Evolutionary conservation across 2,888 invertebrate species (phyloP).

Genomic region (Listrodromus nycthemerus): DNA sequence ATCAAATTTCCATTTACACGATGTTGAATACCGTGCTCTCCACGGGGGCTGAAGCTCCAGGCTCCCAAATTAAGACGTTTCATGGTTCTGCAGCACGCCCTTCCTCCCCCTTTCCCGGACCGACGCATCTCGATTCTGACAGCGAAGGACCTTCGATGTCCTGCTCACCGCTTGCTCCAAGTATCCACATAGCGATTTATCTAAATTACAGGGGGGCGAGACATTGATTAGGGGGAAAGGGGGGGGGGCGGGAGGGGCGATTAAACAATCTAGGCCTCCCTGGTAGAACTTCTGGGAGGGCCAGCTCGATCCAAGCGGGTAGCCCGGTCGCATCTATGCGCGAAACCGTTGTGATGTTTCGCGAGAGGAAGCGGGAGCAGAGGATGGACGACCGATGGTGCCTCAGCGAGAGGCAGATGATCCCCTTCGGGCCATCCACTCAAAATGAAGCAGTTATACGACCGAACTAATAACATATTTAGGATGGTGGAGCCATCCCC

Average conservation of each 20-base stretch:
- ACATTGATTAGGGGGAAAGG: constrained; percentile 81
- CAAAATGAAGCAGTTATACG: constrained; percentile 85
- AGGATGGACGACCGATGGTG: constrained; percentile 43
- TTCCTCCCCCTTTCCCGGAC: constrained; percentile 35
- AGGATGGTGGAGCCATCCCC: constrained; percentile 79
- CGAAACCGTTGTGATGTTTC: constrained; percentile 70
- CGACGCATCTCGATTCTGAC: constrained; percentile 34
- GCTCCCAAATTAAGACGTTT: constrained; percentile 78
- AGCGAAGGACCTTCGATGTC: constrained; percentile 61
- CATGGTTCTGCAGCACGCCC: constrained; percentile 59
- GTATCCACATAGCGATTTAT: constrained; percentile 79
- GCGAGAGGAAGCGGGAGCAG: constrained; percentile 69
- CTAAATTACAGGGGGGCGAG: constrained; percentile 81
- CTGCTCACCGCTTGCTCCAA: constrained; percentile 68
- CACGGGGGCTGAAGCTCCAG: constrained; percentile 50
- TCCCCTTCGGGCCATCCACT: constrained; percentile 83
- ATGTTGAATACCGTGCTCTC: constrained; percentile 47
- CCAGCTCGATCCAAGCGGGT: constrained; percentile 53
- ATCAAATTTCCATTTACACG: constrained; percentile 69
- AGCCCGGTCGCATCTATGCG: constrained; percentile 65
- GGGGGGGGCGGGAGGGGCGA: constrained; percentile 79
- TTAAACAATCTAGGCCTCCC: constrained; percentile 84
- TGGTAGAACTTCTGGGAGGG: constrained; percentile 84
- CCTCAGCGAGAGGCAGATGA: constrained; percentile 78
- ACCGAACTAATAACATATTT: constrained; percentile 85